Base-by-base conservation (phyloP, 2,888 invertebrate species). In the Scaptomyza cyrtandrae region DNA sequence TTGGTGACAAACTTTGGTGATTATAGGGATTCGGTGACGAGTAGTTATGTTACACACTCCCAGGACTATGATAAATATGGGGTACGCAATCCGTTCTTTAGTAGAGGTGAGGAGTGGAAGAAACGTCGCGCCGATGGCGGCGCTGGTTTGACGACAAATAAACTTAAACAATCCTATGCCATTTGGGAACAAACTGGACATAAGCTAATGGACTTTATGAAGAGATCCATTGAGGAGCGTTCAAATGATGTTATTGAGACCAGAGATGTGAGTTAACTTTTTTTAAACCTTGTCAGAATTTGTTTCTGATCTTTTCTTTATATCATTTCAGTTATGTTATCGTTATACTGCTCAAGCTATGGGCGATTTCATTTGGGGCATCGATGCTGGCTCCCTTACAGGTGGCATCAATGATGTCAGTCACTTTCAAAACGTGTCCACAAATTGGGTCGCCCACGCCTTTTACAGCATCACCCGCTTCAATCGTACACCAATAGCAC, bases 111-210 rank as follows among this genome's bases (percentile, higher is more conserved):
- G 0, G 65, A 50, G 3, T 93, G 94, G 94, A 93, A 93, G 70
- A 88, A 88, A 1, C 84, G 92, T 6, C 90, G 94, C 35, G 73
- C 89, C 0, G 92, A 93, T 54, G 75, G 92, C n/a, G 92, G 93
- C 1, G 92, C 93, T 0, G 92, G 92, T 5, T 92, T 94, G 19
- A 93, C 93, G 0, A 88, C 91, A 10, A 93, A 91, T 41, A 93
- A 93, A 72, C 92, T 93, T 78, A 86, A 73, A 35, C 54, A 68
- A 27, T 89, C 83, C 6, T 90, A 67, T 50, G 78, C 80, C 19
- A 90, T 90, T 44, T 88, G 88, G 75, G 78, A 76, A 31, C 64
- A 79, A 10, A 78, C 73, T 33, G 80, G 86, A 0, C n/a, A 69
- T 0, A 84, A 71, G 43, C 60, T 90, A 16, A 5, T 71, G 2